Evolutionary conservation across 2,113 vertebrate genomes (phyloP), one percentile per base, ranked within the genome.

Genomic region (Caranx ignobilis): DNA sequence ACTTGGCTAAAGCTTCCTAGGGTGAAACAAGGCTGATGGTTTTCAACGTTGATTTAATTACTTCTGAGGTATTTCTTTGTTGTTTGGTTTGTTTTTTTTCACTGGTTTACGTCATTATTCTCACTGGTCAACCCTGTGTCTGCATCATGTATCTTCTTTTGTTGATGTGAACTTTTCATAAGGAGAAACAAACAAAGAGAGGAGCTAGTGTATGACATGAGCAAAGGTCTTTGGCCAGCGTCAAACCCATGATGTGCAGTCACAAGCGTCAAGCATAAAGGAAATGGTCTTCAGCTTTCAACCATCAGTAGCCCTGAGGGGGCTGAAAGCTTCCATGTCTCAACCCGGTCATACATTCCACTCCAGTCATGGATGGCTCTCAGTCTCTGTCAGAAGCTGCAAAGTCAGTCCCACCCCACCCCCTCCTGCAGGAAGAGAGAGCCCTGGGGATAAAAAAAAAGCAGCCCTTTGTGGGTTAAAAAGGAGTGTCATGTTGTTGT

Each of bases 1-100:
- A 89, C 87, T 89, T 81, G 74, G 77, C 71, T 85, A 61, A 88
- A 88, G 78, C 86, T 78, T 91, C 89, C 89, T 90, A 89, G 15
- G 34, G 62, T 71, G 65, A 87, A 86, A 79, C 55, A 16, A 83
- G 75, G 75, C 63, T 10, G 71, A 35, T 67, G 80, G 8, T 37
- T 64, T 55, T 8, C 2, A 75, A 81, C 3, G 11, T 2, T 21
- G 15, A 47, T 70, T 71, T 64, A 13, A 77, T 75, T 59, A 32
- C 21, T 71, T 65, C 8, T 80, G 61, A 71, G 32, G 72, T 47
- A 52, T 57, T 79, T 78, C 37, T 69, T 26, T 31, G 15, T 0
- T 16, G 3, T 18, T 1, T 0, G 3, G 1, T 1, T 15, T 6
- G 6, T 57, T 26, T 31, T 61, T 13, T 48, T 31, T 16, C 5